Base-by-base conservation (phyloP, 2,797 vertebrate genomes). In the Channallabes apus region DNA sequence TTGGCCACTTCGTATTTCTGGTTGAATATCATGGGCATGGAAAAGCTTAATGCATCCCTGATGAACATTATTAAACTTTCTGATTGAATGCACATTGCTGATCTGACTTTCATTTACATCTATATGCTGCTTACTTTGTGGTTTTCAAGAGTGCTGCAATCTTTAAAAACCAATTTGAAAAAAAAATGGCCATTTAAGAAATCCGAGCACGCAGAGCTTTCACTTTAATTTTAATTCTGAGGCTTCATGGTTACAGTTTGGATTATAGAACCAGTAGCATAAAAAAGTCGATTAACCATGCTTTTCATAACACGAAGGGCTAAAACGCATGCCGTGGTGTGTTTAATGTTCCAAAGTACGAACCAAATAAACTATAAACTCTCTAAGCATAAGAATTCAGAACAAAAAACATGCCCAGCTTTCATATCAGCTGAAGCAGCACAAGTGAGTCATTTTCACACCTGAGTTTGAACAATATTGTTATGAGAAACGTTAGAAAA, bases 391-490 rank as follows among this genome's bases (percentile, higher is more conserved):
- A 80, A 51, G 61, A 9, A 17, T 27, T 38, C 18, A 80, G 78
- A 80, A 29, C 41, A 67, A 67, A 65, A 80, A 67, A 80, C 62
- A 80, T 80, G 24, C 15, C 24, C 15, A 38, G 61, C 18, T 65
- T 67, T 80, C 22, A n/a, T 27, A 8, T 76, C 58, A 77, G 38
- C 12, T 29, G 29, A 65, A 65, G 38, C 9, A 54, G n/a, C 3
- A 29, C 61, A 80, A 18, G 22, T 8, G 22, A 41, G 22, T 41
- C 24, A 12, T 18, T 80, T 20, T 20, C 51, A 65, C 78, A 46
- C 61, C n/a, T 51, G 22, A 38, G n/a, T 7, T 51, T 80, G 61
- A 17, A 29, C 6, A 80, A 46, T 65, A 51, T 64, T 15, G 14
- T 24, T 78, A 35, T 14, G 4, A 46, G 22, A 24, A 80, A 4